Percentiles rank a stretch among this genome's conserved stretches.
Conservation (phyloP, 2,888 invertebrate species). For the Clusia tigrina region DNA sequence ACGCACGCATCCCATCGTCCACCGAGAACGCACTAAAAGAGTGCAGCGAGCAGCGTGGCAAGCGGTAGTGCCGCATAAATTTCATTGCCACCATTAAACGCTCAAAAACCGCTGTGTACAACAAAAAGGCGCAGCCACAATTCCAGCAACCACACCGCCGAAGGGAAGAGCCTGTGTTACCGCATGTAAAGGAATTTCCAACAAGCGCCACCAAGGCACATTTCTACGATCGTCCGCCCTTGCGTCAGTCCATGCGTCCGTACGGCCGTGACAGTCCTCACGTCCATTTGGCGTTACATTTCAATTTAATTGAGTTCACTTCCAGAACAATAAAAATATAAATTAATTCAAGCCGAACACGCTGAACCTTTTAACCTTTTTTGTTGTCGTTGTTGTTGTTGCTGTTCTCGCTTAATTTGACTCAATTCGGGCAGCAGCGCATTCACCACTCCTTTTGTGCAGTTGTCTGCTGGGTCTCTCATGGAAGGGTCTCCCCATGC, state of each 20-base stretch:
- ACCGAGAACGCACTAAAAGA: no score
- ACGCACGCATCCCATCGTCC: no score
- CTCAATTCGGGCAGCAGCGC: constrained; percentile 1
- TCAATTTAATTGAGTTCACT: constrained; percentile 27
- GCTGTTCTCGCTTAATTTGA: background rate
- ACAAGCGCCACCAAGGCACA: constrained; percentile 4
- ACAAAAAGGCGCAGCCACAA: background rate
- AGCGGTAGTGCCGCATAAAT: background rate
- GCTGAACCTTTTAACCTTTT: constrained; percentile 27
- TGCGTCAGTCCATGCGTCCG: constrained; percentile 6
- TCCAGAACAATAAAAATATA: constrained; percentile 24
- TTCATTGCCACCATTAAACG: background rate
- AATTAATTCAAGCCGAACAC: constrained; percentile 28
- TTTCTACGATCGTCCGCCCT: background rate
- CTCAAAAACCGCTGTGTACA: background rate
- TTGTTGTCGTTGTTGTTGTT: constrained; percentile 2
- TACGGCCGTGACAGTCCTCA: no score
- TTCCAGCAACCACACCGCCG: background rate
- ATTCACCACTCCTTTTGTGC: background rate
- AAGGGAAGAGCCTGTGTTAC: background rate
- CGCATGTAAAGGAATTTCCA: constrained; percentile 10
- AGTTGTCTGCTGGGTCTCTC: background rate
- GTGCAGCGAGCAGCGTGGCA: no score
- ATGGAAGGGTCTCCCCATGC: background rate
- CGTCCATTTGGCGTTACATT: constrained; percentile 3